These are phyloP conservation scores for Orgyia antiqua DNA, from an alignment of 2,888 invertebrate species.

Conservation along the genomic window DNA sequence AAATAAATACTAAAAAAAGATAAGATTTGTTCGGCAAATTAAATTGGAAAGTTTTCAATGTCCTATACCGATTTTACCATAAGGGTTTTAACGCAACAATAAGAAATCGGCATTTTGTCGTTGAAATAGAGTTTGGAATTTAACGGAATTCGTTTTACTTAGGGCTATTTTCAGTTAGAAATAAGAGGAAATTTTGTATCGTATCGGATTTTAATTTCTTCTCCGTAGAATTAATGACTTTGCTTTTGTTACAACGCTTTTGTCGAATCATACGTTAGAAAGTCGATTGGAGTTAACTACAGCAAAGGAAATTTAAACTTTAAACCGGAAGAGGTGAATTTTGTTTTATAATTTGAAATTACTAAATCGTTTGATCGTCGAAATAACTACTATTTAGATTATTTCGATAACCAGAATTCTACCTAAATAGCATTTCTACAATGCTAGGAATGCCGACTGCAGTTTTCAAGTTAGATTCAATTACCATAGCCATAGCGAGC, in stretches of 20 bases:
- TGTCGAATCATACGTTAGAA: constrained; percentile 54
- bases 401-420: too few species aligned
- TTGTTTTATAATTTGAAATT: too few species aligned
- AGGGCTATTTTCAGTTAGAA: too few species aligned
- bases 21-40: constrained; percentile 70
- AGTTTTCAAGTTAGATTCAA: too few species aligned
- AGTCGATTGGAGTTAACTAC: constrained; percentile 45
- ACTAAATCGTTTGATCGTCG: too few species aligned
- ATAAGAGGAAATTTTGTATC: constrained; percentile 67
- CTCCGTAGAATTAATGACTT: constrained; percentile 69
- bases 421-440: too few species aligned
- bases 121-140: not conserved
- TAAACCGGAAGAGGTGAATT: too few species aligned
- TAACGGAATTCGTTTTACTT: not conserved
- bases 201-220: constrained; percentile 77
- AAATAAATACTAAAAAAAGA: constrained; percentile 68
- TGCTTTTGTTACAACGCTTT: constrained; percentile 47
- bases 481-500: too few species aligned
- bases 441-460: too few species aligned
- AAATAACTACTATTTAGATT: too few species aligned
- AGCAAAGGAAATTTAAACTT: too few species aligned
- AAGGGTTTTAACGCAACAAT: constrained; percentile 30
- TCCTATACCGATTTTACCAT: constrained; percentile 19
- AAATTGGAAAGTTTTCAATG: constrained; percentile 64
- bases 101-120: constrained; percentile 13